Base-by-base conservation (phyloP, 1,140 invertebrate species). In the Apis florea region DNA sequence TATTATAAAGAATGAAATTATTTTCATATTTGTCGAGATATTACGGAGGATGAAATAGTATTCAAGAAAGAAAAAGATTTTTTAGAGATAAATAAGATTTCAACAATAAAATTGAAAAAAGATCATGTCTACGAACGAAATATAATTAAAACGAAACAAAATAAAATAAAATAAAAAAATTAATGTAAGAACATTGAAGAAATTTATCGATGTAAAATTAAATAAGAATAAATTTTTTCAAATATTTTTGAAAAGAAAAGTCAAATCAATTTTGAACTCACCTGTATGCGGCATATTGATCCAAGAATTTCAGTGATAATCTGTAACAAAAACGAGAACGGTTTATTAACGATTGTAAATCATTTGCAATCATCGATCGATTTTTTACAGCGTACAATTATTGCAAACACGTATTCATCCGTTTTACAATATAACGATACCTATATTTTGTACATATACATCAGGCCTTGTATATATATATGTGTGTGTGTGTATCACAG, bases 231-330 rank as follows among this genome's bases (percentile, higher is more conserved):
- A 61, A 40, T 40, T 40, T 40, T 40, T 40, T 40, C 15, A 17
- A 17, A 54, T 54, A 17, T 17, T 54, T 54, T 54, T 54, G 6
- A 13, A 54, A 54, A 17, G 15, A 54, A 15, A 54, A 54, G 8
- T 12, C 15, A 40, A 40, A 40, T 40, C 31, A 40, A 40, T 40
- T 40, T 61, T 63, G 49, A 19, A 82, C 91, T 92, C 83, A 92
- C 91, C 91, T 85, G 91, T 92, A 71, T 92, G 91, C 78, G 91
- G 91, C 91, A 92, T 92, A 79, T 88, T 86, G 84, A 68, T 54
- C 69, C 74, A 61, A 31, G 64, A 66, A 56, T 78, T 81, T 63
- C 70, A 40, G 79, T 77, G 68, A 80, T 72, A 80, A 73, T 79
- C 88, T 90, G 86, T 47, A 91, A 91, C 63, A 73, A 64, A 85